Base-by-base conservation (phyloP, 1,140 invertebrate genomes). In the Drosophila dunni region DNA sequence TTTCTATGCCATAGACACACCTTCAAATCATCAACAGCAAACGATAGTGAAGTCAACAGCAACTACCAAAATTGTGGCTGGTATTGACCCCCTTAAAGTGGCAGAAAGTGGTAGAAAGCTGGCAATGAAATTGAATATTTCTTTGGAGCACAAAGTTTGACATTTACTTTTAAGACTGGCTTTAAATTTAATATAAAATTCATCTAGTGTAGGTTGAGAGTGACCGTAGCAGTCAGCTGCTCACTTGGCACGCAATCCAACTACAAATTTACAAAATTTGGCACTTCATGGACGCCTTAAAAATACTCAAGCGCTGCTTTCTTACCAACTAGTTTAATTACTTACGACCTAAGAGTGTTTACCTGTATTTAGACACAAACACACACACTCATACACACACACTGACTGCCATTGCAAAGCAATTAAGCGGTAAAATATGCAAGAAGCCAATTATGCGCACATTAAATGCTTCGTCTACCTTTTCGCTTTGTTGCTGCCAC, bases 351-450 rank as follows among this genome's bases (percentile, higher is more conserved):
- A 53, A n/a, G 29, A 53, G 29, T 62, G 45, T 50, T 51, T 51
- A 24, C 36, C 51, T 63, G 46, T 36, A 63, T 62, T 62, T 51
- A 40, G 61, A 48, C 51, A 45, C 51, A 46, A 11, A 40, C 8
- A 34, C 15, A 58, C 1, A 46, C 33, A 33, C 9, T 36, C 15
- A 38, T 10, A 67, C 46, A 63, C 15, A 17, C 38, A 42, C 11
- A 64, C 46, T 50, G 24, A 34, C 15, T 44, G 20, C 36, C 24
- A 56, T 64, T 77, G 65, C 42, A 50, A 42, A 79, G 67, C 81
- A 81, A 86, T 86, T 85, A 85, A 72, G 82, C 70, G 75, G 78
- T 85, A 75, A 85, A 85, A 86, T 86, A 85, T 86, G 82, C 81
- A 86, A 78, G 70, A 85, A 78, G 75, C 58, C 82, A 85, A 85